A percentile compares a stretch with the other conserved stretches of the same genome.
Conservation (phyloP, 2,888 invertebrate species). For the Bombyx huttoni region DNA sequence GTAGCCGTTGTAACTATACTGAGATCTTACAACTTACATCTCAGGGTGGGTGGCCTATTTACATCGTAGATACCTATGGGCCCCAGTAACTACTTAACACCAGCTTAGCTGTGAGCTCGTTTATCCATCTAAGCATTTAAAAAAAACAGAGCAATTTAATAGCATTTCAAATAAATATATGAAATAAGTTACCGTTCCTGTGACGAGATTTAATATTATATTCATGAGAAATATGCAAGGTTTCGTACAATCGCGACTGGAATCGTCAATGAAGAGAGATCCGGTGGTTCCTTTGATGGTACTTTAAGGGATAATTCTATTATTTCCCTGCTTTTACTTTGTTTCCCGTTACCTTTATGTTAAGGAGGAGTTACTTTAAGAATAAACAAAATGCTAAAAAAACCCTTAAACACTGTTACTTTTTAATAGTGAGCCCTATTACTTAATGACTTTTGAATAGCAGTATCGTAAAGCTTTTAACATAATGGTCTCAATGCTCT, state of each 20-base stretch:
- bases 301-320: slow-evolving; percentile 23
- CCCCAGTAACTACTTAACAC: too few species aligned
- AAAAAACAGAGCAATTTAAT: background rate
- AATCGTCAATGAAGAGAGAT: slow-evolving; percentile 14
- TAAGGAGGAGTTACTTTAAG: slow-evolving; percentile 1
- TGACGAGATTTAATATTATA: slow-evolving; percentile 1
- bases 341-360: slow-evolving; percentile 10
- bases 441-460: too few species aligned
- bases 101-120: too few species aligned
- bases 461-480: too few species aligned
- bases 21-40: too few species aligned
- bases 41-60: too few species aligned
- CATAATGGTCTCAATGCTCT: too few species aligned
- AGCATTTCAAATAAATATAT: background rate
- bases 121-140: too few species aligned
- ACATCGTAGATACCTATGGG: too few species aligned
- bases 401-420: too few species aligned
- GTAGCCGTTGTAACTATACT: too few species aligned
- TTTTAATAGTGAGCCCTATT: too few species aligned
- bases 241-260: slow-evolving; percentile 12
- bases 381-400: background rate
- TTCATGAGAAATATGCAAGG: slow-evolving; percentile 12
- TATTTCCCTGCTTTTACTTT: slow-evolving; percentile 11
- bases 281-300: slow-evolving; percentile 11
- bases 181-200: background rate